A percentile compares a stretch with the other conserved stretches of the same genome.
Evolutionary conservation across 2,888 invertebrate species (phyloP).

Genomic region (Orchesella flavescens): DNA sequence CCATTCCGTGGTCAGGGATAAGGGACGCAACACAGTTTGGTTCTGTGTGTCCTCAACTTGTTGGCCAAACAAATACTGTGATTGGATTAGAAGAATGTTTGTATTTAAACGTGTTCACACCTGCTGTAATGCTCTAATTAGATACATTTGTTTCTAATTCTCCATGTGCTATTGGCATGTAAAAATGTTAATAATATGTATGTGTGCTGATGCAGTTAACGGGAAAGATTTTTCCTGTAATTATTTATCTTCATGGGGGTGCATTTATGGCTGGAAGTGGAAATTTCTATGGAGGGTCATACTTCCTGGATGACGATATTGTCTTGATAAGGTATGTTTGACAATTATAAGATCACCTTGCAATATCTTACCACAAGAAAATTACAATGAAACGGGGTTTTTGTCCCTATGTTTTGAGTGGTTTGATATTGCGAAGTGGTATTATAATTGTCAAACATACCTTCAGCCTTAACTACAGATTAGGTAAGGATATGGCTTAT

Average conservation of each 20-base stretch:
- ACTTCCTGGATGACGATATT: slow-evolving; percentile 58
- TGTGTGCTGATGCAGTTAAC: background rate
- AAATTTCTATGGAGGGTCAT: slow-evolving; percentile 56
- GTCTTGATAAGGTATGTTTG: too few species aligned
- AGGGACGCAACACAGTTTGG: slow-evolving; percentile 57
- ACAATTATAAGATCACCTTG: too few species aligned
- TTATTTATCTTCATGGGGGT: slow-evolving; percentile 66
- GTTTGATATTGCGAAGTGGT: too few species aligned
- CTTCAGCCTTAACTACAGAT: slow-evolving; percentile 63
- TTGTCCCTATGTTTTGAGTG: too few species aligned
- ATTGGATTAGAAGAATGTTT: slow-evolving; percentile 61
- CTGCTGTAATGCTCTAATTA: slow-evolving; percentile 1
- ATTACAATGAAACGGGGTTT: too few species aligned
- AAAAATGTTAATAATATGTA: background rate
- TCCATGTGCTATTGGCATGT: too few species aligned
- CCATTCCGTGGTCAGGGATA: slow-evolving; percentile 55
- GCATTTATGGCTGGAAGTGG: slow-evolving; percentile 56
- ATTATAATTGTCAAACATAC: too few species aligned
- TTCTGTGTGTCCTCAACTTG: slow-evolving; percentile 58
- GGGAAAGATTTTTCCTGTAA: slow-evolving; percentile 53
- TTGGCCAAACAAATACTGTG: slow-evolving; percentile 31
- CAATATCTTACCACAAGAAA: too few species aligned
- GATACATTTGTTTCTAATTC: background rate
- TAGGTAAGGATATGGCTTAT: slow-evolving; percentile 53
- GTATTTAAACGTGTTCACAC: slow-evolving; percentile 56